phyloP scores from a whole-genome alignment of 2,888 invertebrate genomes.

The Pocota personata region DNA sequence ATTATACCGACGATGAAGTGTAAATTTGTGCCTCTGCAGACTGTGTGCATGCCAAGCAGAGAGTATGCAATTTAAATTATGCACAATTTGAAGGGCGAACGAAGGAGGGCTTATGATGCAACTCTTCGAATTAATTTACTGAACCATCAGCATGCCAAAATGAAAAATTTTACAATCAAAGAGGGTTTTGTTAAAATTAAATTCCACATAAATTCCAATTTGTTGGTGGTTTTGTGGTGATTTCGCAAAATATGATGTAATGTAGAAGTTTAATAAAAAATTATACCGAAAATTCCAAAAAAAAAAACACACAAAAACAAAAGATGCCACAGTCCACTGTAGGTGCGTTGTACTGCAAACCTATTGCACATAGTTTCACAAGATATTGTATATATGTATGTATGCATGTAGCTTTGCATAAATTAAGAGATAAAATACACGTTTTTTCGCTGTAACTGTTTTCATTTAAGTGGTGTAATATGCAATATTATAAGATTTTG shows the following conservation, averaged over 20 bases:
- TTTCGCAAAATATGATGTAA: not conserved
- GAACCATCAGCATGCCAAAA: constrained; percentile 27
- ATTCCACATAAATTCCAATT: constrained; percentile 2
- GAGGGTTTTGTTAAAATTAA: constrained; percentile 20
- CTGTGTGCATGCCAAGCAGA: not conserved
- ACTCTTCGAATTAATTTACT: constrained; percentile 63
- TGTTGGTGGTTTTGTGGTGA: not conserved
- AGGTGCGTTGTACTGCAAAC: too few relatives aligned
- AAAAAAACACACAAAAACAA: too few relatives aligned
- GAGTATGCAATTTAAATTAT: constrained; percentile 54
- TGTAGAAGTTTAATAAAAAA: not conserved
- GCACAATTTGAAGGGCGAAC: constrained; percentile 49
- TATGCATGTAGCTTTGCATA: too few relatives aligned
- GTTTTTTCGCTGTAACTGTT: too few relatives aligned
- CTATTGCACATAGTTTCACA: too few relatives aligned
- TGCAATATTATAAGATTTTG: too few relatives aligned
- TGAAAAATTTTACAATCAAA: not conserved
- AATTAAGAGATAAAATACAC: too few relatives aligned
- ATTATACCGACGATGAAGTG: constrained; percentile 10
- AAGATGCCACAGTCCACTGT: not conserved
- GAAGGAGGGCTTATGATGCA: constrained; percentile 51
- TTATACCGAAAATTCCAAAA: not conserved
- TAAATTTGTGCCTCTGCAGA: constrained; percentile 15
- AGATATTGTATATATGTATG: too few relatives aligned
- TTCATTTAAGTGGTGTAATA: too few relatives aligned